Evolutionary conservation across 2,888 invertebrate genomes (phyloP).

Genomic region (Nemoura dubitans): DNA sequence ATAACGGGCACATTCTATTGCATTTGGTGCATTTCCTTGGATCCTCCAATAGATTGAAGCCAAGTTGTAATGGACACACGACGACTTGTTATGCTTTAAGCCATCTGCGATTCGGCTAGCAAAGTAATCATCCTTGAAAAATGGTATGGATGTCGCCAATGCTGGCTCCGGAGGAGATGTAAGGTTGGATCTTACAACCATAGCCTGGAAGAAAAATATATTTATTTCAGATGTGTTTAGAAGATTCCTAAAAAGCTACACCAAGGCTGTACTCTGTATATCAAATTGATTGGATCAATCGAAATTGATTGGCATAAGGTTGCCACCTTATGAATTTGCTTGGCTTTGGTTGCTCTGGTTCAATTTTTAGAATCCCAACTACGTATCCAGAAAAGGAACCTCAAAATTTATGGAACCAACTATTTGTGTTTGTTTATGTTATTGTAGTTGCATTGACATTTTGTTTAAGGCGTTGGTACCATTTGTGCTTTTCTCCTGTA

Average conservation of each 20-base stretch:
- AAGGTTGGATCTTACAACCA: conserved; percentile 64
- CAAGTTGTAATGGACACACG: conserved; percentile 83
- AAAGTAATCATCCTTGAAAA: conserved; percentile 56
- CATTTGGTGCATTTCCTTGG: conserved; percentile 73
- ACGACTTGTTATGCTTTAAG: conserved; percentile 72
- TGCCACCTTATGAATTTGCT: too few species aligned
- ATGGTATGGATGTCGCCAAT: conserved; percentile 61
- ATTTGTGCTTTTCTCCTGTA: too few species aligned
- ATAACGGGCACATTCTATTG: conserved; percentile 80
- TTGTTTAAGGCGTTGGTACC: neutral
- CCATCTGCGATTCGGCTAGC: conserved; percentile 72
- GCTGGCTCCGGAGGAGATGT: conserved; percentile 64
- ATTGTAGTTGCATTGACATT: too few species aligned
- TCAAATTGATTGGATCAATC: too few species aligned
- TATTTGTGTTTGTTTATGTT: too few species aligned
- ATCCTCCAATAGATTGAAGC: conserved; percentile 83
- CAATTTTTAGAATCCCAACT: too few species aligned
- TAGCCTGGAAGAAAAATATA: conserved; percentile 58
- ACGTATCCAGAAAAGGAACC: too few species aligned
- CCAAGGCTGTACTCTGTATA: too few species aligned
- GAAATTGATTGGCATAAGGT: too few species aligned
- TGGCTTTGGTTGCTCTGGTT: too few species aligned
- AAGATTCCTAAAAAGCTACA: conserved; percentile 33
- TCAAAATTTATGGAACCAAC: too few species aligned
- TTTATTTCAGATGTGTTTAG: conserved; percentile 13